phyloP scores from a whole-genome alignment of 2,888 invertebrate genomes.

The Nipponacmea schrenckii region DNA sequence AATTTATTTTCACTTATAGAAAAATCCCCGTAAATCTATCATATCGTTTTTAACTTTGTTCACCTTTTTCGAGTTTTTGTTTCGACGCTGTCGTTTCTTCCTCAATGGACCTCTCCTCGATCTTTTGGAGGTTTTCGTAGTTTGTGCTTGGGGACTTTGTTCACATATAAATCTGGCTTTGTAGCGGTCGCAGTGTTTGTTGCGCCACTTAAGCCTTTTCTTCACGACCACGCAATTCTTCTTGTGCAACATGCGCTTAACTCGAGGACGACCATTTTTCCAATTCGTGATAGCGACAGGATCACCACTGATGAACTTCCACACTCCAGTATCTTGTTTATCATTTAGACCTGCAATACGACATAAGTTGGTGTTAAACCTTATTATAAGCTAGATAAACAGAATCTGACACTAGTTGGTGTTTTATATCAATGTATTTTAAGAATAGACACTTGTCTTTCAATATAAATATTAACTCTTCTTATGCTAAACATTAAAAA shows the following conservation, averaged over 20 bases:
- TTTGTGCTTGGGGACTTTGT: slow-evolving; percentile 22
- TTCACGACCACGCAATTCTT: slow-evolving; percentile 63
- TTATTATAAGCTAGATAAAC: not conserved
- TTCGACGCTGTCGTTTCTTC: slow-evolving; percentile 5
- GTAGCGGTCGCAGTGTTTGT: slow-evolving; percentile 60
- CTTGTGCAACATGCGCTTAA: slow-evolving; percentile 42
- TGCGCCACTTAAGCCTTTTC: slow-evolving; percentile 56
- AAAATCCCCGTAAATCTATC: not conserved
- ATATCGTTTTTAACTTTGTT: not conserved
- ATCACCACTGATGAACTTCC: slow-evolving; percentile 58
- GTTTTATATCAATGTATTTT: no score
- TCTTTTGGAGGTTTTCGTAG: slow-evolving; percentile 9
- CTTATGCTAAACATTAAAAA: no score
- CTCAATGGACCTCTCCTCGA: slow-evolving; percentile 18
- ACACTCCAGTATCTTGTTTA: slow-evolving; percentile 45
- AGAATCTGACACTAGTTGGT: no score
- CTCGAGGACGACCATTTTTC: slow-evolving; percentile 52
- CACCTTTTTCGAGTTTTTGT: not conserved
- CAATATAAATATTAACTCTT: no score
- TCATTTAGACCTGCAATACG: slow-evolving; percentile 58
- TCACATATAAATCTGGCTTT: slow-evolving; percentile 60
- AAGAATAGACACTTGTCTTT: no score
- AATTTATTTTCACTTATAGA: not conserved
- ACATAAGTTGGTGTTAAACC: no score
- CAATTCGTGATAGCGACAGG: slow-evolving; percentile 54